A percentile compares a stretch with the other conserved stretches of the same genome.
Conservation (phyloP, 2,113 vertebrate genomes). For the Tonatia bakeri region DNA sequence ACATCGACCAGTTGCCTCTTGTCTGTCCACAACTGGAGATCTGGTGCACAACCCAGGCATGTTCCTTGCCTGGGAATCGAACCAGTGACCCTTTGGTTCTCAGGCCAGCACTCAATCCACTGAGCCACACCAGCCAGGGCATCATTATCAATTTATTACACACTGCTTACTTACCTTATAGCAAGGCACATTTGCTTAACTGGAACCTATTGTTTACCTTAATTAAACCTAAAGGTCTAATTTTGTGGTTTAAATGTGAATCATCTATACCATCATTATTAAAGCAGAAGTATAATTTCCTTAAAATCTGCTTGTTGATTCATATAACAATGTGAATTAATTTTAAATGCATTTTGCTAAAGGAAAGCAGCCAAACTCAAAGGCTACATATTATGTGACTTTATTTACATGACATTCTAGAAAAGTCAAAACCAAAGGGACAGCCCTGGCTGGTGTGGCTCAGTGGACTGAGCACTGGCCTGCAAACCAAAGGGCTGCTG, state of each 20-base stretch:
- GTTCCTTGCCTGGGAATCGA: too few species aligned
- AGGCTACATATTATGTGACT: neutral
- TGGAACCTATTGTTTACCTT: neutral
- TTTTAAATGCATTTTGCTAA: conserved; percentile 17
- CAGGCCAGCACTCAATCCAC: too few species aligned
- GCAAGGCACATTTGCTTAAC: neutral
- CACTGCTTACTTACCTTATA: neutral
- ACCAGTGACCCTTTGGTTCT: too few species aligned
- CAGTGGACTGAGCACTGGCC: too few species aligned
- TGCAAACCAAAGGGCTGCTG: too few species aligned
- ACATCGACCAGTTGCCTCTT: too few species aligned
- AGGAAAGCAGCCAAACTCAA: neutral
- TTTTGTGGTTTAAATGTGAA: neutral
- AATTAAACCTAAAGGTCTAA: conserved; percentile 11
- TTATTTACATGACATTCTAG: neutral
- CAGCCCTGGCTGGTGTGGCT: too few species aligned
- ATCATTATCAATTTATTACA: neutral
- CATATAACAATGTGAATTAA: neutral
- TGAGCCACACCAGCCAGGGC: too few species aligned
- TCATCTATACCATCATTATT: neutral
- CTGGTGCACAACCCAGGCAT: too few species aligned
- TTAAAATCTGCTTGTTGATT: neutral
- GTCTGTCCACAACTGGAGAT: too few species aligned
- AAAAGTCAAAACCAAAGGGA: neutral
- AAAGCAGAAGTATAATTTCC: neutral